Evolutionary conservation across 2,797 vertebrate species (phyloP), one percentile per base, ranked within the genome.

Genomic region (Parotocinclus haroldoi): DNA sequence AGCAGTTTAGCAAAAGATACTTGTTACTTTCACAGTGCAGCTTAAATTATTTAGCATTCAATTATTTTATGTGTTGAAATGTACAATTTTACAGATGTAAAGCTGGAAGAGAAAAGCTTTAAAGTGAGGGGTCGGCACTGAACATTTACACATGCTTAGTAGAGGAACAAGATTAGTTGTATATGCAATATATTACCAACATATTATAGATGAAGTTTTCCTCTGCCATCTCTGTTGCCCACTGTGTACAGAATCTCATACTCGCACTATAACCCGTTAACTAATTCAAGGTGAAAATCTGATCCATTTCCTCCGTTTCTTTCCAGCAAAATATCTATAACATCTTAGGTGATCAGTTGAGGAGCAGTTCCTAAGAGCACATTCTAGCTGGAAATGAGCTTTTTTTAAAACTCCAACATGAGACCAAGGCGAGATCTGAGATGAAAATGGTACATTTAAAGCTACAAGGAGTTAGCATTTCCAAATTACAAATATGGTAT

Each of bases 1-100:
- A 68, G 71, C 57, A 61, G 4, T 36, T 63, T 27, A 58, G 56
- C 39, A 17, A 54, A 57, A 59, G 62, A 61, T 53, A 71, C 56
- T 45, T 65, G 53, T 62, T 50, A 56, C 60, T 40, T 72, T 72
- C 62, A 74, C 72, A 74, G 69, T 66, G 66, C 58, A 56, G 56
- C 17, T 40, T 58, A 58, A 46, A 57, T 19, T 16, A 51, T 38
- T 6, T 18, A 13, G 48, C 40, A 17, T 53, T 27, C 13, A 46
- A 46, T n/a, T 14, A n/a, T 9, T 9, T 16, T 10, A 12, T 42
- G 38, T 49, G 42, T 46, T 59, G 17, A 49, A 54, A 46, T 54
- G 59, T 49, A 66, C 62, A 42, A 46, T 56, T 45, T 48, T 50
- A 42, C 53, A 55, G 8, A 4, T 42, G 40, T 11, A 8, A 8